Percentiles rank a stretch among this genome's conserved stretches.
phyloP scores from a whole-genome alignment of 2,888 invertebrate species.

The Lasioglossum morio region DNA sequence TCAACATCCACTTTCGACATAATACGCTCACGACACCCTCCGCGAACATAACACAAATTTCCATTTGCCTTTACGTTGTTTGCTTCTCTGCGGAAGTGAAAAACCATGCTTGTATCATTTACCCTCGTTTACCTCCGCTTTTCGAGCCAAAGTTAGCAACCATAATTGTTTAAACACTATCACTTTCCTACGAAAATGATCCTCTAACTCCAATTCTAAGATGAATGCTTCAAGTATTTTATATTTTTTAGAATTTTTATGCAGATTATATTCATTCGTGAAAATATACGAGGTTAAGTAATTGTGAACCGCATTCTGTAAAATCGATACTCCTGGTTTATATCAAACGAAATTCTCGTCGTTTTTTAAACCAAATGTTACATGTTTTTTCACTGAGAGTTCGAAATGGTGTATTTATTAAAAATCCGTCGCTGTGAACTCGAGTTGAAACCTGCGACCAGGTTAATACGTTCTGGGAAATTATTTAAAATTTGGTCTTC shows the following conservation, averaged over 20 bases:
- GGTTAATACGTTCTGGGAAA: neutral
- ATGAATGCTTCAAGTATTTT: neutral
- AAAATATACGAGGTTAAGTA: neutral
- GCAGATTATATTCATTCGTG: neutral
- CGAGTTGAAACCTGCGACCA: neutral
- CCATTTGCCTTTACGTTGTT: neutral
- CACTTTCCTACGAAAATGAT: neutral
- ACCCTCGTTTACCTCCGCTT: neutral
- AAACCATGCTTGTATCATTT: neutral
- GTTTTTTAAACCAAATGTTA: neutral
- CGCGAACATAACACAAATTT: neutral
- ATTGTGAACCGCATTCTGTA: neutral
- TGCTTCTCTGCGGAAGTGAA: neutral
- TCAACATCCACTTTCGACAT: neutral
- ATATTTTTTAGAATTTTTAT: neutral
- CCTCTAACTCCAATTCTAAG: neutral
- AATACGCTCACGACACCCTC: neutral
- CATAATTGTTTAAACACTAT: neutral
- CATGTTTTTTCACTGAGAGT: neutral
- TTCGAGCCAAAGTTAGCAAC: neutral
- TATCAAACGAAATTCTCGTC: neutral
- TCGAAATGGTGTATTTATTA: neutral
- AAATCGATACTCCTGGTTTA: neutral
- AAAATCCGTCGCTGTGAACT: neutral
- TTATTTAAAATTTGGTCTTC: neutral